These are phyloP conservation scores for Nowickia ferox DNA, from an alignment of 2,888 invertebrate genomes.

Conservation along the genomic window DNA sequence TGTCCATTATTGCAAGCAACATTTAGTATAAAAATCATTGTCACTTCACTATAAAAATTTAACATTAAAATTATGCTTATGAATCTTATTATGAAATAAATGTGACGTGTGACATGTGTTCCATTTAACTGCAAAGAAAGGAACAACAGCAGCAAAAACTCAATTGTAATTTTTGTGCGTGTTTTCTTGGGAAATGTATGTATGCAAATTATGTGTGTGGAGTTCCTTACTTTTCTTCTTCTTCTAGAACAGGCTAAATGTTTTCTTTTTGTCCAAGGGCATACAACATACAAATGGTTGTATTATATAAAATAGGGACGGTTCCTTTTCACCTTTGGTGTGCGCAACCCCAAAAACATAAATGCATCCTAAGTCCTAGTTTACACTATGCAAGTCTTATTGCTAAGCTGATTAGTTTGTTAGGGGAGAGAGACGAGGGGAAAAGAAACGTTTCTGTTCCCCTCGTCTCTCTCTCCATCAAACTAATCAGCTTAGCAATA, in stretches of 20 bases:
- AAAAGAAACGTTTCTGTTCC: too few species aligned
- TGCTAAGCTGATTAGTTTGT: too few species aligned
- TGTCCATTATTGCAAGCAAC: constrained; percentile 15
- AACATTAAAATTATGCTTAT: constrained; percentile 43
- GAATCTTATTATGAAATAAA: constrained; percentile 62
- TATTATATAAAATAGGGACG: too few species aligned
- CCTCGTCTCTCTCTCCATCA: too few species aligned
- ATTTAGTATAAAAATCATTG: constrained; percentile 35
- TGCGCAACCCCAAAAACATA: too few species aligned
- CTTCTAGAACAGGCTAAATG: constrained; percentile 4
- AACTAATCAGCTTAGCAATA: too few species aligned
- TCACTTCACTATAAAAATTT: constrained; percentile 27
- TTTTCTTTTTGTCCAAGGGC: constrained; percentile 37
- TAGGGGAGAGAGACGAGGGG: too few species aligned
- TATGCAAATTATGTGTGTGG: not conserved
- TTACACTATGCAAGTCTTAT: too few species aligned
- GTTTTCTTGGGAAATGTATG: not conserved
- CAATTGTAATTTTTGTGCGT: constrained; percentile 5
- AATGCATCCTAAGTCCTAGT: too few species aligned
- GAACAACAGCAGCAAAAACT: constrained; percentile 4
- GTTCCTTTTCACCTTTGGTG: too few species aligned
- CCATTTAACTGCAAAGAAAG: constrained; percentile 50
- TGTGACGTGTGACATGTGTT: constrained; percentile 68
- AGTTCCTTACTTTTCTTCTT: not conserved
- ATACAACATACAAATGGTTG: constrained; percentile 1